These are phyloP conservation scores for Tauraco erythrolophus DNA, from an alignment of 2,113 vertebrate species.

Conservation along the genomic window DNA sequence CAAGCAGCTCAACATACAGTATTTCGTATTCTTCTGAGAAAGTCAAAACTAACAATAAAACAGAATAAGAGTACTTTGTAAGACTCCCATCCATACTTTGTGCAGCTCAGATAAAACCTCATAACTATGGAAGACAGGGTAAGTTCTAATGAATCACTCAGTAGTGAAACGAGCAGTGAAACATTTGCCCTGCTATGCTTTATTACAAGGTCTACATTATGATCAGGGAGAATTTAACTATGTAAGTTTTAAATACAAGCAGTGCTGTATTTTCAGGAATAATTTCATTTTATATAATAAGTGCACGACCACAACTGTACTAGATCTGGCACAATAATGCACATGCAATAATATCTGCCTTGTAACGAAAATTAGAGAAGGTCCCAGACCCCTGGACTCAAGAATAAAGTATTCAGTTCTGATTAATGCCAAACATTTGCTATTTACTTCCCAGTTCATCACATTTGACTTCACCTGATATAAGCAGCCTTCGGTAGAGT, in stretches of 20 bases:
- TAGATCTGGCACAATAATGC: neutral
- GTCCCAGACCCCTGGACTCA: neutral
- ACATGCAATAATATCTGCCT: neutral
- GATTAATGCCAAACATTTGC: neutral
- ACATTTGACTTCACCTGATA: neutral
- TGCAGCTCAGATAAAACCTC: neutral
- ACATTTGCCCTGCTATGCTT: neutral
- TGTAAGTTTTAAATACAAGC: neutral
- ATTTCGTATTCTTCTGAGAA: slow-evolving; percentile 43
- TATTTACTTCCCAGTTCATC: neutral
- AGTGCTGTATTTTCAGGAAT: neutral
- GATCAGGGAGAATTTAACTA: neutral
- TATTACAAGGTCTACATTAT: neutral
- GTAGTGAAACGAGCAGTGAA: neutral
- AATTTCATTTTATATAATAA: neutral
- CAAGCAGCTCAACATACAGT: slow-evolving; percentile 33
- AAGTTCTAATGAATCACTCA: neutral
- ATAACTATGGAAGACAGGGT: too few relatives aligned
- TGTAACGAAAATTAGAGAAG: neutral
- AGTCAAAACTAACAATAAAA: slow-evolving; percentile 63
- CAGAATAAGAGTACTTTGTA: slow-evolving; percentile 49
- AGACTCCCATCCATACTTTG: slow-evolving; percentile 1
- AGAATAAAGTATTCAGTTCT: neutral
- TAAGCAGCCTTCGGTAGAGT: neutral
- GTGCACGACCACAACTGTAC: neutral